Evolutionary conservation across 2,888 invertebrate species (phyloP).

Genomic region (Cantharis nigra): DNA sequence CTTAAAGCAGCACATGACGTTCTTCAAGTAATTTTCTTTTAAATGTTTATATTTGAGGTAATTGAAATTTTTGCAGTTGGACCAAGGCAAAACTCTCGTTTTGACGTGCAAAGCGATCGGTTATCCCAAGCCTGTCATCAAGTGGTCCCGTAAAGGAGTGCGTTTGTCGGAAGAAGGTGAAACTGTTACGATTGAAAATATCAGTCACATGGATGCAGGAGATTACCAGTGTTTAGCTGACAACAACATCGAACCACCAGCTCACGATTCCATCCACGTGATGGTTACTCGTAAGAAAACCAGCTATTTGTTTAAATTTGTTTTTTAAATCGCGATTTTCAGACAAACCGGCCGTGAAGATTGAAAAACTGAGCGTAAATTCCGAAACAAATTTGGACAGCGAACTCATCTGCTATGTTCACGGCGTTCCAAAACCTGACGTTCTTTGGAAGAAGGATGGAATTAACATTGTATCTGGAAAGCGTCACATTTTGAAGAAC

Average conservation of each 20-base stretch:
- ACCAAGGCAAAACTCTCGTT: conserved; percentile 50
- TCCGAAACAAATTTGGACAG: conserved; percentile 53
- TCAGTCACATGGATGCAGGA: conserved; percentile 51
- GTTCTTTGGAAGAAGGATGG: conserved; percentile 51
- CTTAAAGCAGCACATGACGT: conserved; percentile 19
- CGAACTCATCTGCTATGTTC: conserved; percentile 55
- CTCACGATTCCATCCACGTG: conserved; percentile 46
- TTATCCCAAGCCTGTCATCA: conserved; percentile 54
- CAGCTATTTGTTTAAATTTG: neutral
- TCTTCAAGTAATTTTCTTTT: conserved; percentile 8
- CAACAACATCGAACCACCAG: conserved; percentile 52
- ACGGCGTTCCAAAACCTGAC: conserved; percentile 52
- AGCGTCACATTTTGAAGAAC: conserved; percentile 37
- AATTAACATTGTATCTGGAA: conserved; percentile 38
- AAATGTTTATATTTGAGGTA: neutral
- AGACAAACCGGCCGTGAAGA: conserved; percentile 55
- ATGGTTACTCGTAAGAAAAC: conserved; percentile 49
- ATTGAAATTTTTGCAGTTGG: conserved; percentile 40
- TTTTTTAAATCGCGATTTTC: conserved; percentile 30
- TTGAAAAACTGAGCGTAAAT: conserved; percentile 54
- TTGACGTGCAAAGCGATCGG: conserved; percentile 55
- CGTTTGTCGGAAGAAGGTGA: conserved; percentile 44
- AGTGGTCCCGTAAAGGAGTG: conserved; percentile 50
- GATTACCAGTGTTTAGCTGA: conserved; percentile 57
- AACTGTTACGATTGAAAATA: conserved; percentile 48